Conservation (phyloP, 2,888 invertebrate species). For the Drosophila longiperda region DNA sequence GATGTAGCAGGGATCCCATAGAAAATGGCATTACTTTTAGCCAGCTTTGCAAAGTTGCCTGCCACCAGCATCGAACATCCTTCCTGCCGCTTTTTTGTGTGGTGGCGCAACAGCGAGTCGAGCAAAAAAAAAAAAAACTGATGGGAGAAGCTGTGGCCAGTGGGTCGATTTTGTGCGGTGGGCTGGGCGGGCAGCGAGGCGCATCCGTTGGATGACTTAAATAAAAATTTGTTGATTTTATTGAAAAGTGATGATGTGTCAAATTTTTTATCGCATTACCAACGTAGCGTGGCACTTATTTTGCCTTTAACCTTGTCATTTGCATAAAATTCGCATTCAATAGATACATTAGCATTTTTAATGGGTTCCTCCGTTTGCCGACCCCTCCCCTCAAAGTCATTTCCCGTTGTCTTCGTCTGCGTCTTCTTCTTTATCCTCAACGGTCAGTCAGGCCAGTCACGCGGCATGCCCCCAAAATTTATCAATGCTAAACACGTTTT, state of each 20-base stretch:
- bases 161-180: background rate
- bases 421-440: background rate
- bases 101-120: slow-evolving; percentile 20
- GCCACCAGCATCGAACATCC: slow-evolving; percentile 42
- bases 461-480: slow-evolving; percentile 54
- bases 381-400: slow-evolving; percentile 63
- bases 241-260: slow-evolving; percentile 81
- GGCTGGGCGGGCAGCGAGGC: slow-evolving; percentile 50
- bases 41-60: slow-evolving; percentile 6
- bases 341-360: slow-evolving; percentile 82
- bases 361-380: slow-evolving; percentile 54
- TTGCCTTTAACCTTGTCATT: slow-evolving; percentile 79
- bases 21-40: slow-evolving; percentile 67
- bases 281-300: slow-evolving; percentile 70
- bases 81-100: slow-evolving; percentile 39
- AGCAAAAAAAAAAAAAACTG: slow-evolving; percentile 6
- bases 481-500: slow-evolving; percentile 79
- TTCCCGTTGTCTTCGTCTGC: slow-evolving; percentile 20
- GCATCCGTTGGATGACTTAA: slow-evolving; percentile 75
- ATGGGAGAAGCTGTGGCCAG: background rate
- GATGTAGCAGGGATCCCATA: slow-evolving; percentile 19
- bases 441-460: slow-evolving; percentile 17
- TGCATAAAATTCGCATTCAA: slow-evolving; percentile 81
- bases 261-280: slow-evolving; percentile 80
- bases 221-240: slow-evolving; percentile 82